Conservation (phyloP, 2,888 invertebrate genomes). For the Scaptomyza caliginosa region DNA sequence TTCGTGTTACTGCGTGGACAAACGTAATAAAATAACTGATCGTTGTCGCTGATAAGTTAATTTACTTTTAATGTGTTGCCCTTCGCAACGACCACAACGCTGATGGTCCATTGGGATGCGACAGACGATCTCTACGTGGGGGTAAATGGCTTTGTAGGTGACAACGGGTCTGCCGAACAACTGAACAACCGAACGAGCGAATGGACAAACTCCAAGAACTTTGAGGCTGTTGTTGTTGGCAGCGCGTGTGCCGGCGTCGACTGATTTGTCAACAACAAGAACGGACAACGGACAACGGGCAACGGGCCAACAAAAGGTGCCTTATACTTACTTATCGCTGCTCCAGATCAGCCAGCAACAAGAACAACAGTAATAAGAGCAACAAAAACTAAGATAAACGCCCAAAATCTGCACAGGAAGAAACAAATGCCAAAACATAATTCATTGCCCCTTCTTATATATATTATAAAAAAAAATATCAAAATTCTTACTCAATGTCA, state of each 20-base stretch:
- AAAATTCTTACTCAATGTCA: too few species aligned
- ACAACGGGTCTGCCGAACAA: slow-evolving; percentile 62
- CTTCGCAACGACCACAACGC: slow-evolving; percentile 42
- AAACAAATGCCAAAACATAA: not conserved
- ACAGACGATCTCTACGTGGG: slow-evolving; percentile 44
- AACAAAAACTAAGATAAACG: slow-evolving; percentile 46
- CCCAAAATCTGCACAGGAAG: slow-evolving; percentile 1
- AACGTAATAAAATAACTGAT: slow-evolving; percentile 85
- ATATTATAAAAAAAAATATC: too few species aligned
- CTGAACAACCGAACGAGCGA: not conserved
- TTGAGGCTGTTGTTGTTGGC: slow-evolving; percentile 24
- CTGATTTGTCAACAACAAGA: slow-evolving; percentile 74
- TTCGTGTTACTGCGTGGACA: slow-evolving; percentile 84
- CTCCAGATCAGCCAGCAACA: slow-evolving; percentile 72
- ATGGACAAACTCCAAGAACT: slow-evolving; percentile 3
- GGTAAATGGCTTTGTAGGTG: slow-evolving; percentile 73
- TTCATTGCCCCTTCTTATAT: too few species aligned
- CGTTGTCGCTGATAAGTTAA: slow-evolving; percentile 85
- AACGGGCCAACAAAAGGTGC: slow-evolving; percentile 56
- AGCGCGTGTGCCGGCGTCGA: slow-evolving; percentile 69
- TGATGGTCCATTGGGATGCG: slow-evolving; percentile 37
- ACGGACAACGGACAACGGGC: slow-evolving; percentile 1
- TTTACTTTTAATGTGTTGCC: slow-evolving; percentile 84
- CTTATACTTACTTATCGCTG: slow-evolving; percentile 69
- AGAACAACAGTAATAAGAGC: slow-evolving; percentile 41